Evolutionary conservation across 2,113 vertebrate species (phyloP), one percentile per base, ranked within the genome.

Genomic region (Mobula birostris): DNA sequence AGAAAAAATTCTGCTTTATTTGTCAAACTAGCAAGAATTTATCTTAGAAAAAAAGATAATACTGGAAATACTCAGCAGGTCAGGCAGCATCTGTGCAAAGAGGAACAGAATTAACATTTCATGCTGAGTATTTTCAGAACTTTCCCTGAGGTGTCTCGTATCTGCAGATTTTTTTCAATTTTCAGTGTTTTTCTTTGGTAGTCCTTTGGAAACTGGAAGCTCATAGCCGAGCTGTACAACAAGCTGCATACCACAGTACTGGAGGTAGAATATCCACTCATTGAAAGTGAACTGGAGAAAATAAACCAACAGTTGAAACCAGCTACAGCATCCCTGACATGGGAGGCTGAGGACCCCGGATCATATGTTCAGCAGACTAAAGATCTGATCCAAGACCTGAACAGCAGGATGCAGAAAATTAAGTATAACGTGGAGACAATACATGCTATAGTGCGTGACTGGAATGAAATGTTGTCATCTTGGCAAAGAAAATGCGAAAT

Each of bases 221-320:
- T 96, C 95, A 95, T 97, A 95, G 95, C 95, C 94, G 96, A 97
- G 29, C 96, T 96, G 95, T 97, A 96, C 95, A 96, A 97, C 95
- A 96, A 96, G 74, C 95, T 97, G 77, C 88, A 95, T 94, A 96
- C 96, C 85, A 97, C 95, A 0, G 94, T 97, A 79, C 95, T 97
- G 83, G 94, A 95, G 76, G 97, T 96, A 58, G 97, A 97, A 95
- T 79, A 94, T 94, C 95, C 95, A 83, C 94, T 96, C 94, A 94
- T 96, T 21, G 95, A 96, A 94, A 94, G 95, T 12, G 96, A 97
- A 94, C 95, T 96, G 78, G 94, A 96, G 80, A 95, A 94, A 82
- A 96, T 96, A 74, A 96, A 95, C 48, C 94, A 70, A 56, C 95
- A 97, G 94, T 66, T 97, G 21, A 95, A 95, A n/a, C 96, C 97